These are phyloP conservation scores for Leptinotarsa peninsularis DNA, from an alignment of 2,888 invertebrate species.

Conservation along the genomic window DNA sequence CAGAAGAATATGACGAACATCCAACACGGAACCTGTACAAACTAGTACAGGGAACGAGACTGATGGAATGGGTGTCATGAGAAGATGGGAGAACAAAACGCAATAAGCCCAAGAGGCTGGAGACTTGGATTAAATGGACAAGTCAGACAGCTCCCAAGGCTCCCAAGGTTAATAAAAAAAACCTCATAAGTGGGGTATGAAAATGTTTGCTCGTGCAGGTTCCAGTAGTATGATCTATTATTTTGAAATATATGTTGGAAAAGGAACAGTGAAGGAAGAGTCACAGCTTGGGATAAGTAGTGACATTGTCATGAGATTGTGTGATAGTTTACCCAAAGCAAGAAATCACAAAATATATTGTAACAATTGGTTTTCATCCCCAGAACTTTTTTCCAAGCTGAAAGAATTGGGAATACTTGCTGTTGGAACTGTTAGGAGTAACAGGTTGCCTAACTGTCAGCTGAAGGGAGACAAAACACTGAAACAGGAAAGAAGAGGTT, in stretches of 20 bases:
- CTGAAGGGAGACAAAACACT: neutral
- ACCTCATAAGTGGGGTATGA: neutral
- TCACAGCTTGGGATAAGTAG: neutral
- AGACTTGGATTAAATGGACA: too few species aligned
- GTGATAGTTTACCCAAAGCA: neutral
- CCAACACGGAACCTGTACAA: too few species aligned
- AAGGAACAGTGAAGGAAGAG: neutral
- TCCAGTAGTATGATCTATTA: neutral
- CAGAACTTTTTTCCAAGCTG: neutral
- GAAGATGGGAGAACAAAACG: too few species aligned
- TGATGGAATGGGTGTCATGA: too few species aligned
- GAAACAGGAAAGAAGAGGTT: neutral
- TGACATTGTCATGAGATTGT: conserved; percentile 4
- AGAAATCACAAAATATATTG: neutral
- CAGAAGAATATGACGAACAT: too few species aligned
- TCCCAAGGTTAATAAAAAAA: neutral
- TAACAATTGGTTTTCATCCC: neutral
- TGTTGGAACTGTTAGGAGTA: too few species aligned
- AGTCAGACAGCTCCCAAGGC: too few species aligned
- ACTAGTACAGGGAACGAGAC: too few species aligned
- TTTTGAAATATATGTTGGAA: conserved; percentile 7
- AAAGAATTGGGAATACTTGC: neutral
- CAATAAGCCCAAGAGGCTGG: too few species aligned
- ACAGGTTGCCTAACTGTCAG: too few species aligned
- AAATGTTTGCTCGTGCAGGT: neutral